Evolutionary conservation across 2,888 invertebrate species (phyloP).

Genomic region (Alsophila aescularia): DNA sequence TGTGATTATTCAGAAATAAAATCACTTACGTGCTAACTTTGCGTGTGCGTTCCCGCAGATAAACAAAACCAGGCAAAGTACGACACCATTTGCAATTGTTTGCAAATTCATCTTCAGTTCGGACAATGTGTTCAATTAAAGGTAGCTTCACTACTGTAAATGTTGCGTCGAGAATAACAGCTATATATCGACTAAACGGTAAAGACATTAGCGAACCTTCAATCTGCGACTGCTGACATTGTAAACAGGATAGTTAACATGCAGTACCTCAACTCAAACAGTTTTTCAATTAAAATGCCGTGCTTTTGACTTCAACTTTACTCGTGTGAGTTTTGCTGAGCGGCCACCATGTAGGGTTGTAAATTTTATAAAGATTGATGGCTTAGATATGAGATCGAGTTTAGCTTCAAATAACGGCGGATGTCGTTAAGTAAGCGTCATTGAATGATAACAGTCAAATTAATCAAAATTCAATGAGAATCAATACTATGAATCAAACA

Average conservation of each 20-base stretch:
- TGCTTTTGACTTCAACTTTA: too few relatives aligned
- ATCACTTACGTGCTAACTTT: conserved; percentile 67
- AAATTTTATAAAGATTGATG: too few relatives aligned
- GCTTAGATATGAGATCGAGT: too few relatives aligned
- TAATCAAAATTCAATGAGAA: too few relatives aligned
- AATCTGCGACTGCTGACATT: conserved; percentile 40
- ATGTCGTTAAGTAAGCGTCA: too few relatives aligned
- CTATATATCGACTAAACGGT: conserved; percentile 68
- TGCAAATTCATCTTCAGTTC: conserved; percentile 55
- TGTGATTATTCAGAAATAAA: neutral
- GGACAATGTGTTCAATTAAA: conserved; percentile 53
- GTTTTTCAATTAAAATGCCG: too few relatives aligned
- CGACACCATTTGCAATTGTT: conserved; percentile 41
- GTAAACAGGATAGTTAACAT: conserved; percentile 19
- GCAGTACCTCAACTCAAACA: conserved; percentile 7
- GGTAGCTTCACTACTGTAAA: conserved; percentile 53
- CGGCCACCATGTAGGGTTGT: too few relatives aligned
- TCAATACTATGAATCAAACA: too few relatives aligned
- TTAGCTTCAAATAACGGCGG: too few relatives aligned
- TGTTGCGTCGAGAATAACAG: conserved; percentile 51
- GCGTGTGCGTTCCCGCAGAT: conserved; percentile 52
- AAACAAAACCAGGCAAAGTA: conserved; percentile 45
- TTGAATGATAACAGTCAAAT: too few relatives aligned
- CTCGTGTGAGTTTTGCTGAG: too few relatives aligned
- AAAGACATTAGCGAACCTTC: conserved; percentile 60